Base-by-base conservation (phyloP, 2,113 vertebrate species). In the Myxocyprinus asiaticus region DNA sequence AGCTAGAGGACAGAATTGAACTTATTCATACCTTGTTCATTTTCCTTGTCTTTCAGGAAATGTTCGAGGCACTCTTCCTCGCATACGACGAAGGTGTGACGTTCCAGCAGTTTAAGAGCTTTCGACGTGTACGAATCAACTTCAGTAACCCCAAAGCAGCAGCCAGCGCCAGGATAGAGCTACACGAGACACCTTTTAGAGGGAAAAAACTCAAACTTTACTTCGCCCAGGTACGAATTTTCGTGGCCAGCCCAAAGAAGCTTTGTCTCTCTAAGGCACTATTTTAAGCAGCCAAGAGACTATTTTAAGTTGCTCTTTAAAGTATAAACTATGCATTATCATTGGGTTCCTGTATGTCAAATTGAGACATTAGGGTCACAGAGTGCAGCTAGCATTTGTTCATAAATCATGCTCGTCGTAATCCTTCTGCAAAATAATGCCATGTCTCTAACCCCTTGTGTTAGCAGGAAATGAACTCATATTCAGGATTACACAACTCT, bases 201-300 rank as follows among this genome's bases (percentile, higher is more conserved):
- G 95, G 94, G 77, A 96, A 95, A 86, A 95, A 95, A 85, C 88
- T 96, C 78, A 96, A 96, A 81, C 88, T 96, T 59, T 96, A 96
- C 84, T 96, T 95, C 63, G 94, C 94, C 83, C 94, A 96, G 94
- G 95, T 95, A 90, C 88, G 65, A 11, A 42, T 4, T 5, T 45
- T 44, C 6, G 14, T 67, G 12, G 45, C 4, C 50, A 3, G 17
- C 44, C 45, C 43, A n/a, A 48, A 67, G 9, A 15, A 4, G 50
- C 5, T 47, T 67, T 14, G 17, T 67, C 17, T 67, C 45, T 67
- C 15, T 12, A 45, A 8, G 45, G n/a, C 50, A 48, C 50, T 14
- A 50, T 45, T 45, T 67, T 67, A 45, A 62, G 43, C 8, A 7
- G 44, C 48, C 42, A 42, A 67, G 12, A 67, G 48, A 14, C 6